Evolutionary conservation across 2,113 vertebrate genomes (phyloP), one percentile per base, ranked within the genome.

Genomic region (Corydoras sp.): DNA sequence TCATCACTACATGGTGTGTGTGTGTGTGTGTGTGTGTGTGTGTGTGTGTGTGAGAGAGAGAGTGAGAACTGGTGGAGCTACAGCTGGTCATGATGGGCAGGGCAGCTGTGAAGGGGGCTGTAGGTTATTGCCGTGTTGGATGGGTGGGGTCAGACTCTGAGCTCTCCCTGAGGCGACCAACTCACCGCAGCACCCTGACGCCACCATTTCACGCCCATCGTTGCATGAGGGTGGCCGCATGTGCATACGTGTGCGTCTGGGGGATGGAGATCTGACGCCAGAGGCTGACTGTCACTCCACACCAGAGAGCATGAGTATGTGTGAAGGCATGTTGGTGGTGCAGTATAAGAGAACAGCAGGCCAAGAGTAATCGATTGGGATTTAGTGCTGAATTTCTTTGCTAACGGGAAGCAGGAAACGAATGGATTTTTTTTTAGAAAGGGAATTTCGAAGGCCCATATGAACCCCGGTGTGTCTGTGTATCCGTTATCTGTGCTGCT

Each of bases 121-220:
- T 78, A 70, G 83, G 81, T 74, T 86, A 77, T 77, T 81, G 76
- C 43, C 75, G 79, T 69, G 56, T 65, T 78, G 54, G 81, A 76
- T 80, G 81, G 77, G 85, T 61, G 72, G 64, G 76, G 35, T 76
- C 65, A 9, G 49, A 67, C 56, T 50, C 58, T 43, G 35, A 15
- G 35, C 58, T 61, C 53, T n/a, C 54, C 62, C 10, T 48, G 18
- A 31, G 43, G 76, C 79, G 77, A 63, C 69, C 76, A 79, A 73
- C 81, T 81, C 78, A 75, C 78, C 75, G 69, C 76, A 61, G 75
- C 50, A 68, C 74, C 78, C 70, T 66, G 10, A 80, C 66, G 62
- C 63, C 31, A 49, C 74, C 54, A 80, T 81, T 82, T 83, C 74
- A 78, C 78, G 65, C 73, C 53, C 29, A 76, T 75, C 72, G 69